These are phyloP conservation scores for Scylla paramamosain DNA, from an alignment of 1,140 invertebrate species.

Conservation along the genomic window DNA sequence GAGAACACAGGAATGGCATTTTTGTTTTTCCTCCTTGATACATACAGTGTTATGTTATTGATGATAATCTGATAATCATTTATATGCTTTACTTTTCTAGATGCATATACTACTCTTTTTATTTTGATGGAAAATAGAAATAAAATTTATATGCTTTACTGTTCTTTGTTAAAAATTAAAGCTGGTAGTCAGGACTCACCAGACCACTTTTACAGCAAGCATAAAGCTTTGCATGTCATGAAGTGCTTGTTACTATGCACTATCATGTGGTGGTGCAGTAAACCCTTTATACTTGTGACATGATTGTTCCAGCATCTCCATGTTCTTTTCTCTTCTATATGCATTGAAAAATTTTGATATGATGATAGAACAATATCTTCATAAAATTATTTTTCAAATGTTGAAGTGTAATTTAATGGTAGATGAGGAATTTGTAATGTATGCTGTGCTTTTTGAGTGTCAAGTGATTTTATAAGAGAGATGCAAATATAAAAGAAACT, in stretches of 20 bases:
- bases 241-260: neutral
- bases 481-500: too few relatives aligned
- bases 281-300: neutral
- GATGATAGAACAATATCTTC: too few relatives aligned
- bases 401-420: too few relatives aligned
- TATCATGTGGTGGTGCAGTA: neutral
- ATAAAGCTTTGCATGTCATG: neutral
- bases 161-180: neutral
- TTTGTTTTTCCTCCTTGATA: neutral
- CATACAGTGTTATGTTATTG: neutral
- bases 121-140: too few relatives aligned
- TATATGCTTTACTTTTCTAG: neutral
- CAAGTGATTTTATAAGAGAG: too few relatives aligned
- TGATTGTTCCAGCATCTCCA: neutral
- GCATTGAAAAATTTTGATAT: too few relatives aligned
- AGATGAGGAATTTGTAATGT: too few relatives aligned
- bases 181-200: conserved; percentile 6
- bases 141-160: neutral
- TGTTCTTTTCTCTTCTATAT: too few relatives aligned
- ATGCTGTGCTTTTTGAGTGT: too few relatives aligned
- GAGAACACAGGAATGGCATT: too few relatives aligned
- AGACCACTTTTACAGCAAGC: neutral
- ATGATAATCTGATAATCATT: neutral
- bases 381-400: too few relatives aligned
- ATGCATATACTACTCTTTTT: neutral